Evolutionary conservation across 2,113 vertebrate species (phyloP), one percentile per base, ranked within the genome.

Genomic region (Megatriorchis doriae): DNA sequence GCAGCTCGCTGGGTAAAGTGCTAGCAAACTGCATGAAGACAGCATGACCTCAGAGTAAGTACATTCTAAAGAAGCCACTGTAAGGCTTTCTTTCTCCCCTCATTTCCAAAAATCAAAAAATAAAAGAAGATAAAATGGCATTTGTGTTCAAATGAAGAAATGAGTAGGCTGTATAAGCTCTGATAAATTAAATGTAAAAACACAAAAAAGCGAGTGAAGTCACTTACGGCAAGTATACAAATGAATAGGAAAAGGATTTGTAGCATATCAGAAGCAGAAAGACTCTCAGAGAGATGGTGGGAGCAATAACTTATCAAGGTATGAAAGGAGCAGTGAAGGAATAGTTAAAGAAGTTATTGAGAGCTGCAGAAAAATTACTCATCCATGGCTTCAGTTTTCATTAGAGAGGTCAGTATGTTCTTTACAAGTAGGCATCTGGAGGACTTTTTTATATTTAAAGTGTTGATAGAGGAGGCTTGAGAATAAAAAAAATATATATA

Each of bases 41-140:
- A 73, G 17, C 10, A 63, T 9, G 59, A 29, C 38, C 12, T 73
- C 48, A 52, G 48, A 47, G 10, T 13, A 72, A 66, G 7, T 10
- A 34, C 10, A 32, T 77, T 52, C 32, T 56, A 65, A 70, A 0
- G 4, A 86, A 74, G 31, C 13, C 7, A 34, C 4, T 26, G 4
- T 9, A 42, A 61, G 21, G 16, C 58, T 38, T 5, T 38, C 29
- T 62, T 88, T 77, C 22, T 68, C 20, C 15, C 2, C 7, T 25
- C 4, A 6, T 63, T 65, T 42, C 21, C 40, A 65, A 82, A 81
- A 73, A 8, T 0, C 10, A 7, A 38, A 65, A 67, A 31, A 10
- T 12, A 7, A 34, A 1, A 31, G 62, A 27, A 48, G 0, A 34
- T 4, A 11, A 89, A 86, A 22, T 22, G 10, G 0, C 5, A 34